Conservation (phyloP, 2,888 invertebrate genomes). For the Luffia ferchaultella region DNA sequence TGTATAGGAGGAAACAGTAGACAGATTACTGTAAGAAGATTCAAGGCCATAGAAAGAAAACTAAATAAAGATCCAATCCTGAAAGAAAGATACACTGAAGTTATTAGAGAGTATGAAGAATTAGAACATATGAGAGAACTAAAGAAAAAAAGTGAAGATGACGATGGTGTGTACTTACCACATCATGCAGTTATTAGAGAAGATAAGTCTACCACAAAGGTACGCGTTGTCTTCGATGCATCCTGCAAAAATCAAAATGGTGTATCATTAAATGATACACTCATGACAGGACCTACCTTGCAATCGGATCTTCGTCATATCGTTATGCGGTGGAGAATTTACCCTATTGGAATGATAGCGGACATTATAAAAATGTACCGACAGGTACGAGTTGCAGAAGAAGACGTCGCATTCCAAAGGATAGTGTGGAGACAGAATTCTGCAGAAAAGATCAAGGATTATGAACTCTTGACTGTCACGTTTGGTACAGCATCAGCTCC, state of each 20-base stretch:
- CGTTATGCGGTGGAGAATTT: conserved; percentile 18
- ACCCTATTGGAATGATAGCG: conserved; percentile 17
- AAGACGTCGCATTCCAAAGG: conserved; percentile 19
- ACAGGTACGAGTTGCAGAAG: conserved; percentile 14
- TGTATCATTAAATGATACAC: conserved; percentile 18
- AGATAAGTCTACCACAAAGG: conserved; percentile 16
- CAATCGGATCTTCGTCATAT: conserved; percentile 20
- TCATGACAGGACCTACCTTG: conserved; percentile 17
- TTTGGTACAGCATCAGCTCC: conserved; percentile 13
- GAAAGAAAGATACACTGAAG: conserved; percentile 6
- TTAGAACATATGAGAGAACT: conserved; percentile 6
- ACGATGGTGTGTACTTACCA: conserved; percentile 11
- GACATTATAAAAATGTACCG: conserved; percentile 24
- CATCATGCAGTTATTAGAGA: conserved; percentile 21
- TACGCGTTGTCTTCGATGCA: conserved; percentile 19
- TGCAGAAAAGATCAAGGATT: conserved; percentile 5
- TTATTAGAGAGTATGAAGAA: conserved; percentile 7
- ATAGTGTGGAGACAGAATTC: conserved; percentile 14
- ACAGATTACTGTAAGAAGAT: conserved; percentile 5
- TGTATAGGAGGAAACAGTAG: conserved; percentile 3
- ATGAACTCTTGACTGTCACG: conserved; percentile 10
- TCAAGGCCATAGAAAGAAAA: conserved; percentile 5
- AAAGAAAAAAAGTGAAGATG: not conserved
- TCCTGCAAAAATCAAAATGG: conserved; percentile 9
- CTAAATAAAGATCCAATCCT: conserved; percentile 1